These are phyloP conservation scores for Euproctis similis DNA, from an alignment of 2,888 invertebrate genomes.

Conservation along the genomic window DNA sequence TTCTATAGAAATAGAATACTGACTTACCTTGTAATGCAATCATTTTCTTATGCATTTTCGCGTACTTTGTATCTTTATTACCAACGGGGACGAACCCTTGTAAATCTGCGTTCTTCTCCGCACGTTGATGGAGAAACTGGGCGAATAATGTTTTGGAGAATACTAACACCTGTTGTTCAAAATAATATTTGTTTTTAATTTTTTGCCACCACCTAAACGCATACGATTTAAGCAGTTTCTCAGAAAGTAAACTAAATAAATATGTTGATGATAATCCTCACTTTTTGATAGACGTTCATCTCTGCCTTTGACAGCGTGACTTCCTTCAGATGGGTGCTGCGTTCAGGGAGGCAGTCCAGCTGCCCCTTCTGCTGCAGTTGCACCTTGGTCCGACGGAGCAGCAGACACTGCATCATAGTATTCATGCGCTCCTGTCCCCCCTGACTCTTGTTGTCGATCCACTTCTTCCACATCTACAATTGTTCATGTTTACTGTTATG, in stretches of 20 bases:
- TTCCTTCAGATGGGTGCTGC: conserved; percentile 70
- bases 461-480: conserved; percentile 88
- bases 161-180: conserved; percentile 66
- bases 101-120: conserved; percentile 76
- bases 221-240: no score
- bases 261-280: conserved; percentile 4
- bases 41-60: conserved; percentile 79
- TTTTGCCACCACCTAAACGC: neutral
- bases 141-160: conserved; percentile 85
- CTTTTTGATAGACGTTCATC: conserved; percentile 81
- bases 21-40: conserved; percentile 77
- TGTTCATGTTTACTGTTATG: no score
- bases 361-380: conserved; percentile 81
- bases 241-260: conserved; percentile 1
- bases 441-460: conserved; percentile 89
- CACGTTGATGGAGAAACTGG: conserved; percentile 84
- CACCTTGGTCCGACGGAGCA: conserved; percentile 91
- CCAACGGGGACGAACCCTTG: conserved; percentile 26
- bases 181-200: neutral
- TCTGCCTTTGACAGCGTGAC: conserved; percentile 82
- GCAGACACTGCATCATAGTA: conserved; percentile 87
- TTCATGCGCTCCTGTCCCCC: conserved; percentile 88
- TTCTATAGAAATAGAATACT: no score
- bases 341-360: conserved; percentile 78
- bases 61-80: conserved; percentile 65